Evolutionary conservation across 1,140 invertebrate genomes (phyloP).

Genomic region (Dendrolimus kikuchii): DNA sequence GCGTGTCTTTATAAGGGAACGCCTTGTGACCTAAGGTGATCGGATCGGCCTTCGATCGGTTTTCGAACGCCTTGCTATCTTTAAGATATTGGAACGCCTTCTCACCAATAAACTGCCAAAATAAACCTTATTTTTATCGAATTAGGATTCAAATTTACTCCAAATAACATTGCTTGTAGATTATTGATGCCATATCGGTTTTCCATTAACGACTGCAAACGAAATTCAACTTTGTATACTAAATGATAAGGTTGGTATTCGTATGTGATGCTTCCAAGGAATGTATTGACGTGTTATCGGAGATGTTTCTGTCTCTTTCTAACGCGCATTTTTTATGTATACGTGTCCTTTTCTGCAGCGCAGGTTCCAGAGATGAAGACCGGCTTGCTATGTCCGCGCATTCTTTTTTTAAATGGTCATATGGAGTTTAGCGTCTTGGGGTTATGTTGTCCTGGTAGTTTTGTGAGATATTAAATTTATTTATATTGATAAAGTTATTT

Average conservation of each 20-base stretch:
- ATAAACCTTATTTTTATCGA: conserved; percentile 25
- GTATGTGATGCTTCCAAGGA: conserved; percentile 35
- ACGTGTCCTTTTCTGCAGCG: conserved; percentile 52
- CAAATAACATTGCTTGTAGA: conserved; percentile 33
- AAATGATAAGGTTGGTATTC: conserved; percentile 20
- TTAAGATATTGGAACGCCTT: conserved; percentile 70
- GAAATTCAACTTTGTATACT: conserved; percentile 27
- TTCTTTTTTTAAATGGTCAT: conserved; percentile 50
- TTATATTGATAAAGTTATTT: not conserved
- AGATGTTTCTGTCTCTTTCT: conserved; percentile 51
- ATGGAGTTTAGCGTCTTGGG: conserved; percentile 21
- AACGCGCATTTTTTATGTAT: conserved; percentile 35
- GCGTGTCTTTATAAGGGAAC: conserved; percentile 50
- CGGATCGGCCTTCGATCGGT: conserved; percentile 60
- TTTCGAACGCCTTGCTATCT: conserved; percentile 67
- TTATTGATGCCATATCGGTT: conserved; percentile 70
- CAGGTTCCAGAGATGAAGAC: conserved; percentile 53
- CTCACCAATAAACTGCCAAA: conserved; percentile 40
- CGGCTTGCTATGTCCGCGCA: conserved; percentile 52
- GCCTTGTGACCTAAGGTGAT: conserved; percentile 41
- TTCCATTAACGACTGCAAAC: conserved; percentile 50
- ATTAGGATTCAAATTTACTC: conserved; percentile 25
- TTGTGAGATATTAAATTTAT: conserved; percentile 14
- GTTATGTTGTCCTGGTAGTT: conserved; percentile 25
- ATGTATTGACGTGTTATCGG: conserved; percentile 72